Evolutionary conservation across 1,140 invertebrate genomes (phyloP).

Genomic region (Aethina tumida): DNA sequence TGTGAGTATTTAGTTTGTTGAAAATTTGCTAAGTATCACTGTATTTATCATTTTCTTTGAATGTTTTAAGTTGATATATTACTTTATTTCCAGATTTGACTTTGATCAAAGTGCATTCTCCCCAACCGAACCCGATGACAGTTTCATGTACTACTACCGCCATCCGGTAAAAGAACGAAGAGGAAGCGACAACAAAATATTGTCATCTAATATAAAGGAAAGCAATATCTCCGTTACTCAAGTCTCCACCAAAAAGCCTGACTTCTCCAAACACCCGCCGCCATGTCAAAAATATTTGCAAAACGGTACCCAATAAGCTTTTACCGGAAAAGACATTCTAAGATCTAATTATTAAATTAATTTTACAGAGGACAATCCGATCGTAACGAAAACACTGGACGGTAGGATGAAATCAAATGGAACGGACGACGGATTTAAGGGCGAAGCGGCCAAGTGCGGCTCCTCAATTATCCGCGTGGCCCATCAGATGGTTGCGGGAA

Average conservation of each 20-base stretch:
- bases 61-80: no score
- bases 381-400: background rate
- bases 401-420: constrained; percentile 50
- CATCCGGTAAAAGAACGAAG: constrained; percentile 24
- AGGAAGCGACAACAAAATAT: constrained; percentile 29
- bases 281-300: constrained; percentile 50
- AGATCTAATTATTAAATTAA: background rate
- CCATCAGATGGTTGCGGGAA: constrained; percentile 55
- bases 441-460: constrained; percentile 56
- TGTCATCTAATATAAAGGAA: constrained; percentile 9
- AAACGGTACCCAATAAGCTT: constrained; percentile 5
- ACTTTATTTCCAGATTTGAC: constrained; percentile 49
- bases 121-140: constrained; percentile 58
- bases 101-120: constrained; percentile 55
- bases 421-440: constrained; percentile 59
- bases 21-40: no score
- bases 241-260: constrained; percentile 37
- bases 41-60: no score
- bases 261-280: constrained; percentile 55
- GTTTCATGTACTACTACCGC: constrained; percentile 44
- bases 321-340: no score
- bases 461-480: constrained; percentile 62
- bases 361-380: background rate
- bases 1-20: no score
- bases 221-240: constrained; percentile 18